Base-by-base conservation (phyloP, 2,113 vertebrate species). In the Polypterus bichir region DNA sequence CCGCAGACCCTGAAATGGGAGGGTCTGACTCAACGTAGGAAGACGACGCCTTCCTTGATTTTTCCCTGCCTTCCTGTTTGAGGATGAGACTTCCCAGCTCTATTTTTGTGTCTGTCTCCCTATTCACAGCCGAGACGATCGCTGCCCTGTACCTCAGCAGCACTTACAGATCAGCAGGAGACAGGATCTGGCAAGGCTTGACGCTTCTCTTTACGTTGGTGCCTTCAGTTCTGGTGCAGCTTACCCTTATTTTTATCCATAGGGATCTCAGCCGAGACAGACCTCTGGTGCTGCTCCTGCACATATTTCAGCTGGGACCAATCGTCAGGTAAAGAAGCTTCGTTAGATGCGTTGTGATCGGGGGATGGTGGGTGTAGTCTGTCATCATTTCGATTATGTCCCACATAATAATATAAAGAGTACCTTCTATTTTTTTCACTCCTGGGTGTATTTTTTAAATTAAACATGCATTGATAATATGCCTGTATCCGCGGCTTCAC, bases 201-300 rank as follows among this genome's bases (percentile, higher is more conserved):
- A 97, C 95, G 55, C 87, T 97, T 59, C 74, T 97, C 59, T 97
- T 97, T 84, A 90, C 90, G 54, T 85, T 97, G 49, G 67, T 94
- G 53, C 89, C 95, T 66, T 97, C 92, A 59, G 83, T 81, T 48
- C 81, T 97, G 46, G 95, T 97, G 71, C 95, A 98, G 87, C 85
- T 97, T 63, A 92, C 90, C 58, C 89, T 98, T 64, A 89, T 90
- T 73, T 94, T 97, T 80, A 84, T 97, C 75, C 94, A 98, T 80
- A 87, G 95, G 71, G 93, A 97, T 79, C 85, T 97, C 59, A 89
- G 89, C 84, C 78, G 88, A 53, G 93, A 98, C 82, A 77, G 91
- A 69, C 94, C 95, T 56, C 88, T 98, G 6, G 75, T 94, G 62
- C 85, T 98, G 74, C 83, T 98, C 67, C 82, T 97, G 75, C 95